Evolutionary conservation across 2,888 invertebrate species (phyloP), one percentile per base, ranked within the genome.

Genomic region (Agrotis segetum): DNA sequence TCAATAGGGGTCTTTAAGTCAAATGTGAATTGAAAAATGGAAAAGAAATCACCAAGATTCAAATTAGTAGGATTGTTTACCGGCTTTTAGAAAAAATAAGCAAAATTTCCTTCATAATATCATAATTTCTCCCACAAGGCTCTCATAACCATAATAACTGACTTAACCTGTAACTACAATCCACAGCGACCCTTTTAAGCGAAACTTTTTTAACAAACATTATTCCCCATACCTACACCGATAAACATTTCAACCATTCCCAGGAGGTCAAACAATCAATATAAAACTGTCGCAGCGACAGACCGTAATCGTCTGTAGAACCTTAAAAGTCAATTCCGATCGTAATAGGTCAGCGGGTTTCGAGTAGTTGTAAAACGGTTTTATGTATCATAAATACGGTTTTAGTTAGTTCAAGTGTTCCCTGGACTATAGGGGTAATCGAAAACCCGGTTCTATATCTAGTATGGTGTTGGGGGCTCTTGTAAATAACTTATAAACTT

Each of bases 361-460:
- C 69, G 64, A 72, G 67, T 63, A 87, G 89, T 86, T 89, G 82
- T 89, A 88, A 89, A 89, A 84, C 85, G 62, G 84, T 88, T 91
- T 92, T 89, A 92, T 89, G 88, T 85, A 83, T 88, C 89, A 85
- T 91, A 90, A 92, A 92, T 90, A 90, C 83, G 77, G 85, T 77
- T 87, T 84, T 80, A 79, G 85, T 78, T 83, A 85, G 84, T 88
- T 87, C 83, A 81, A 88, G 84, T 85, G 81, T 74, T 83, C 68
- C 73, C 70, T 16, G 70, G 79, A 73, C 77, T 75, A 72, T 55
- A 71, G 21, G 49, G 64, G 82, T 84, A 82, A 85, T 87, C 83
- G 79, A 81, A 84, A 85, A 80, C 79, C 78, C 64, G 73, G 59
- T 74, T 24, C 24, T 34, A 66, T 21, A 29, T 34, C 13, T 13